Conservation (phyloP, 2,113 vertebrate species). For the Lichenostomus cassidix region DNA sequence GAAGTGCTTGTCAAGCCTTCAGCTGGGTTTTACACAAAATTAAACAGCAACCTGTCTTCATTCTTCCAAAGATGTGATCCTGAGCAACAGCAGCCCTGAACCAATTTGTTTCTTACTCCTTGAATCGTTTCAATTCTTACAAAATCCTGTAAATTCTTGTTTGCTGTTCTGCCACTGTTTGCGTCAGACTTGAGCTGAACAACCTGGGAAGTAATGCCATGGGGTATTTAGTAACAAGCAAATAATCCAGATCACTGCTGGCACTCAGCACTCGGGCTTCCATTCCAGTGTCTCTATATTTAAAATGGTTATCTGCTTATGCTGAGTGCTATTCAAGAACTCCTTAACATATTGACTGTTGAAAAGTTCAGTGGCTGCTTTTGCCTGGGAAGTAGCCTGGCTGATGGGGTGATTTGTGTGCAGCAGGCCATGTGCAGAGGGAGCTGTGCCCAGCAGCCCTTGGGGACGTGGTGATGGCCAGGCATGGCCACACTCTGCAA, state of each 20-base stretch:
- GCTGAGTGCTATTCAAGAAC: not conserved
- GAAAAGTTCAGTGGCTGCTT: not conserved
- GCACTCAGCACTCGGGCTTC: not conserved
- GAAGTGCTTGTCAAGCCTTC: not conserved
- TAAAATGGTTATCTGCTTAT: slow-evolving; percentile 37
- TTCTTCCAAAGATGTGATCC: not conserved
- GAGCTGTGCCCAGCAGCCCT: not conserved
- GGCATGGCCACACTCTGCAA: not conserved
- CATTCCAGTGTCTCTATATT: not conserved
- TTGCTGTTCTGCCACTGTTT: not conserved
- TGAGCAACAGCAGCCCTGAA: not conserved
- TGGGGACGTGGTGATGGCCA: not conserved
- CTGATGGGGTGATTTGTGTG: not conserved
- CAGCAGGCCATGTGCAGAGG: not conserved
- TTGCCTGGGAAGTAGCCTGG: not conserved
- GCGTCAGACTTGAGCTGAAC: not conserved
- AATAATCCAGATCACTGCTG: not conserved
- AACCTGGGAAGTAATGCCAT: not conserved
- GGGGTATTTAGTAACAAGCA: not conserved
- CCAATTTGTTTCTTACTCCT: not conserved
- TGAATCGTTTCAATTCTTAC: not conserved
- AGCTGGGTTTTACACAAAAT: not conserved
- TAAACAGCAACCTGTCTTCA: not conserved
- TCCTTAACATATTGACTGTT: not conserved
- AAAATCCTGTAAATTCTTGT: not conserved